A percentile compares a stretch with the other conserved stretches of the same genome.
Conservation (phyloP, 2,113 vertebrate genomes). For the Hemiprocne comata region DNA sequence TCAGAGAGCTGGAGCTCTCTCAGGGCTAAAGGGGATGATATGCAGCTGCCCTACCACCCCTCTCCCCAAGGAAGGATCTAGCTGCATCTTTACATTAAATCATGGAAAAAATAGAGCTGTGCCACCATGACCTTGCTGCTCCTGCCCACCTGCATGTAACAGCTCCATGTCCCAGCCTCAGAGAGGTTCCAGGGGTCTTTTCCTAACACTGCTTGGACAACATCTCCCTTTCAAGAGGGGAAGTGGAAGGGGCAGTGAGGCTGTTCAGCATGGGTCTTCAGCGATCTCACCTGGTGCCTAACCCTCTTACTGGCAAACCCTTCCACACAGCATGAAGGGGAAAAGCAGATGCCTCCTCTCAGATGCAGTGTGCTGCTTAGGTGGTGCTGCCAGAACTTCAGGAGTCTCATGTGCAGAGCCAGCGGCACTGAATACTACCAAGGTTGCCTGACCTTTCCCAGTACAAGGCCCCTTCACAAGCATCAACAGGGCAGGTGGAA, state of each 20-base stretch:
- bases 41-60: neutral
- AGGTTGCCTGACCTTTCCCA: neutral
- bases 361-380: rapidly evolving
- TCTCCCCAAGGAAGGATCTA: neutral
- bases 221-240: rapidly evolving
- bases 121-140: rapidly evolving
- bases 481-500: neutral
- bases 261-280: neutral
- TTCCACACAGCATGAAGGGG: rapidly evolving
- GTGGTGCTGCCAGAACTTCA: neutral
- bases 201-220: neutral
- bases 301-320: neutral
- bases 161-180: neutral
- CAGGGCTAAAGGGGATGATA: neutral
- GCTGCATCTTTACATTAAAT: neutral
- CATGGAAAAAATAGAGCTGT: rapidly evolving
- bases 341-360: rapidly evolving
- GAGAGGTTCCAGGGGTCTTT: neutral
- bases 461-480: neutral
- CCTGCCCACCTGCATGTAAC: neutral
- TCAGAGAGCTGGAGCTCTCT: neutral
- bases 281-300: neutral
- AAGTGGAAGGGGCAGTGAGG: neutral
- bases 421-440: neutral
- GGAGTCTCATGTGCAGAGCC: neutral